These are phyloP conservation scores for Drosophila buzzatii DNA, from an alignment of 2,888 invertebrate genomes.

Conservation along the genomic window DNA sequence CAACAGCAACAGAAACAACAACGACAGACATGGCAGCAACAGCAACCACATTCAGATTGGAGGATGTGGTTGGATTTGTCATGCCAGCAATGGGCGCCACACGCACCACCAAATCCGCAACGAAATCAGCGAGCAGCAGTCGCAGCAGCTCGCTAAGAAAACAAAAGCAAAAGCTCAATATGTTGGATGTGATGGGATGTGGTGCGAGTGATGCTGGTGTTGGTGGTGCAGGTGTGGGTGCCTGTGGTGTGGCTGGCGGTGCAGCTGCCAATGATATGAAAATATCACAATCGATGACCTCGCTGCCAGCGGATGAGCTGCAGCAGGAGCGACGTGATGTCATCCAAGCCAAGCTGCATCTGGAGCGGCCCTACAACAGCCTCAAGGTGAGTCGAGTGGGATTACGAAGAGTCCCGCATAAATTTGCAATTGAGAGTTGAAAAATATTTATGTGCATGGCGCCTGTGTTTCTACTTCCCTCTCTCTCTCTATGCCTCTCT, in stretches of 20 bases:
- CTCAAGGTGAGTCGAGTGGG: constrained; percentile 86
- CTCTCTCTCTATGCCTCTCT: background rate
- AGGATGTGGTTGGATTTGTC: constrained; percentile 57
- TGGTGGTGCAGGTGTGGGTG: background rate
- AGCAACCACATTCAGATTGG: constrained; percentile 39
- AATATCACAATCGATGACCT: constrained; percentile 89
- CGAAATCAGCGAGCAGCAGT: constrained; percentile 69
- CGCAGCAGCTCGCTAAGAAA: constrained; percentile 75
- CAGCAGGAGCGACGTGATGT: constrained; percentile 86
- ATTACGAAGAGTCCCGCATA: constrained; percentile 40
- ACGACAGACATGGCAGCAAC: constrained; percentile 18
- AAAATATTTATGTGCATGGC: constrained; percentile 1
- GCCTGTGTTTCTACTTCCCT: background rate
- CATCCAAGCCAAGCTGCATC: constrained; percentile 86
- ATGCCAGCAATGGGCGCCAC: constrained; percentile 47
- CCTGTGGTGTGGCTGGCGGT: background rate
- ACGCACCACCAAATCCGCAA: constrained; percentile 44
- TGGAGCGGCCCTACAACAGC: constrained; percentile 93
- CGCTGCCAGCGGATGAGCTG: constrained; percentile 89
- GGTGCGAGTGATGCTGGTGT: background rate
- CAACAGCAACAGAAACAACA: constrained; percentile 19
- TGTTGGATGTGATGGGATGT: constrained; percentile 13
- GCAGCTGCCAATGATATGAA: constrained; percentile 28
- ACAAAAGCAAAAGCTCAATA: constrained; percentile 35
- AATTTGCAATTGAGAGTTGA: constrained; percentile 56